Percentiles rank a stretch among this genome's conserved stretches.
Conservation (phyloP, 1,140 invertebrate species). For the Colletes gigas region DNA sequence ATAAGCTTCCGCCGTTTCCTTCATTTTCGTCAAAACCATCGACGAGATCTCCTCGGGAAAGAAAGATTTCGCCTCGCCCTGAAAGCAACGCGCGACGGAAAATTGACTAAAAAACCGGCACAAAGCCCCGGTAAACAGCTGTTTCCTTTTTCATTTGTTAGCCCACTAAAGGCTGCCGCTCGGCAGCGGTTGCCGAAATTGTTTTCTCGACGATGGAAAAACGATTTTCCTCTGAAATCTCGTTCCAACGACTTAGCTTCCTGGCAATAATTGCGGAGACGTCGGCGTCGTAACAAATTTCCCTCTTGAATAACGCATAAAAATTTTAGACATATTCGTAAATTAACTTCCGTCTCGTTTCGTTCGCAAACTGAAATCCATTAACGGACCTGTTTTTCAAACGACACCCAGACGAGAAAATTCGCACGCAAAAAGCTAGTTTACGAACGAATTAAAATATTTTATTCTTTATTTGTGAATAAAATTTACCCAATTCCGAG, state of each 20-base stretch:
- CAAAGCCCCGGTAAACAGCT: neutral
- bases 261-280: no score
- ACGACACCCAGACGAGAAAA: no score
- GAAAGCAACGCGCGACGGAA: neutral
- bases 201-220: neutral
- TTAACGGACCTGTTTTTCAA: no score
- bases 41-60: conserved; percentile 47
- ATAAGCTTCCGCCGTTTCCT: conserved; percentile 96
- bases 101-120: neutral
- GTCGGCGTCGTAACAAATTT: no score
- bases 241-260: neutral
- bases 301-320: no score
- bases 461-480: no score
- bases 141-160: neutral
- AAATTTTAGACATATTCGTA: no score
- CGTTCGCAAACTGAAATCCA: no score
- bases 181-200: neutral
- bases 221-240: neutral
- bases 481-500: no score
- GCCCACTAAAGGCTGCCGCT: neutral
- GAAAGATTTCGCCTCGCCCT: conserved; percentile 36
- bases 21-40: conserved; percentile 94
- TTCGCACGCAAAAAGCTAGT: no score
- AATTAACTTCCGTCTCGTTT: no score
- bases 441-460: no score